Base-by-base conservation (phyloP, 2,888 invertebrate species). In the Cerastis leucographa region DNA sequence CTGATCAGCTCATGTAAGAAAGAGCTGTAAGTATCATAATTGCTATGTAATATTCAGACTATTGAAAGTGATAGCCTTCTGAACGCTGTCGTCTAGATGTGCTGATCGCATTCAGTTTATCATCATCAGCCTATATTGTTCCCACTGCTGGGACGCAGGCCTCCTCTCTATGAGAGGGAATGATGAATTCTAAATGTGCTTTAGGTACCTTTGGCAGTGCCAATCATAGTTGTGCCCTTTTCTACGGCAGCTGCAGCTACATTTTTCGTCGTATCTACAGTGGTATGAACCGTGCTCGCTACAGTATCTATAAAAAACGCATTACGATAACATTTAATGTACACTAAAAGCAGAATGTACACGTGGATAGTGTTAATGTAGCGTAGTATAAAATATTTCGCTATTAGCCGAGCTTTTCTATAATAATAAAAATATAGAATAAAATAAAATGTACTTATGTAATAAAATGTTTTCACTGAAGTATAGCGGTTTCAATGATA, bases 151-250 rank as follows among this genome's bases (percentile, higher is more conserved):
- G n/a, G n/a, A n/a, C n/a, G n/a, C n/a, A n/a, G n/a, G n/a, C n/a
- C n/a, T n/a, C n/a, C n/a, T n/a, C n/a, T n/a, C n/a, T n/a, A n/a
- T n/a, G n/a, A n/a, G n/a, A n/a, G n/a, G n/a, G n/a, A n/a, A n/a
- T n/a, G n/a, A n/a, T n/a, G n/a, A n/a, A n/a, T n/a, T 49, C 17
- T 49, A 74, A 51, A 42, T 35, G 35, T 67, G 66, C 3, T 69
- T 22, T 79, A 85, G 3, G 61, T 61, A 61, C 80, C 83, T 87
- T 87, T 87, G 14, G 75, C 76, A 46, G 72, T 86, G 59, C 90
- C 91, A 73, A 92, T 85, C 68, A 91, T 81, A 6, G 90, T 81
- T 51, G 90, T 88, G 61, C 93, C 89, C 29, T 90, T 92, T 56
- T 91, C 92, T 59, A 90, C 84, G 42, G 88, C 89, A 11, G 85